Conservation (phyloP, 2,113 vertebrate species). For the Elaphurus davidianus region DNA sequence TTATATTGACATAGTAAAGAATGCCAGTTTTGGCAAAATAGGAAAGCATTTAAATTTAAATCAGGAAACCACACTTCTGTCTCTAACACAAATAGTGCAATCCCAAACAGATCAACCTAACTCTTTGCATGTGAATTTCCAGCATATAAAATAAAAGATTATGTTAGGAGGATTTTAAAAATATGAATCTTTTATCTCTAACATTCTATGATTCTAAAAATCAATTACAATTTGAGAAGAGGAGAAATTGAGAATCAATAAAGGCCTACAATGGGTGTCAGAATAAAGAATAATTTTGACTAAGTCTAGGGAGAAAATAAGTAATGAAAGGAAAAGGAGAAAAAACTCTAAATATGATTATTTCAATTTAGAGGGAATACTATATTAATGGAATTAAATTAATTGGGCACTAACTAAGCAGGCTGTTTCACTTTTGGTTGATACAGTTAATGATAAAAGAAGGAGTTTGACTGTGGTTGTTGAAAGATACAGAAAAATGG, state of each 20-base stretch:
- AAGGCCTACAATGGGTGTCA: neutral
- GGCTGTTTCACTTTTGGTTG: neutral
- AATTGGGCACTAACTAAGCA: neutral
- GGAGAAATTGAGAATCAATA: neutral
- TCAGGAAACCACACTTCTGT: neutral
- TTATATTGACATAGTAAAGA: neutral
- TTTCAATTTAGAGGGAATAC: neutral
- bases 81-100: neutral
- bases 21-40: neutral
- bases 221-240: neutral
- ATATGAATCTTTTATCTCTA: neutral
- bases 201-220: constrained; percentile 4
- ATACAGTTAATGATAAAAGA: neutral
- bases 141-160: neutral
- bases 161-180: neutral
- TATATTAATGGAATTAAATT: neutral
- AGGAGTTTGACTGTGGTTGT: neutral
- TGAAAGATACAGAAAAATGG: neutral
- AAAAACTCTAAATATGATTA: neutral
- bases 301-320: neutral
- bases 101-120: neutral
- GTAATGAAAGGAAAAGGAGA: neutral
- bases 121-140: neutral
- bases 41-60: neutral
- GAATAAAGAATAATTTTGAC: constrained; percentile 6